Conservation (phyloP, 1,140 invertebrate species). For the Trachymyrmex septentrionalis region DNA sequence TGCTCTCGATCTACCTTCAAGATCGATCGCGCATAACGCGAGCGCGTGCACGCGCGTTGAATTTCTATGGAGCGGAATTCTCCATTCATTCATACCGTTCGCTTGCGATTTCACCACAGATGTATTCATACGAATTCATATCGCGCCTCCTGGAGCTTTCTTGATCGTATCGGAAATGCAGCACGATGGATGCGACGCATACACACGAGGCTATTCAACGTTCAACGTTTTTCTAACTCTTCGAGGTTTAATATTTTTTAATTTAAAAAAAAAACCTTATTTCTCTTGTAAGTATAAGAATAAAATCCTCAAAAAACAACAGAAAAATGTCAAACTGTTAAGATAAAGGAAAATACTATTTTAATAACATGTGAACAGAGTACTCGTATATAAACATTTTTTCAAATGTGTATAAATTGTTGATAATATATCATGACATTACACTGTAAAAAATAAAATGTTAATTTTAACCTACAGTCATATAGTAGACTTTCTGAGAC, state of each 20-base stretch:
- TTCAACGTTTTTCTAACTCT: neutral
- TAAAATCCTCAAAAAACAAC: neutral
- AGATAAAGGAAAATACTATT: neutral
- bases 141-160: conserved; percentile 44
- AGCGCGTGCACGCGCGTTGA: conserved; percentile 33
- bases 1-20: conserved; percentile 39
- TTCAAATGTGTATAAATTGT: neutral
- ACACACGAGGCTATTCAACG: conserved; percentile 29
- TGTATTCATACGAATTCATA: conserved; percentile 64
- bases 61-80: conserved; percentile 50
- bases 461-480: no score
- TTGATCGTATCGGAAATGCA: conserved; percentile 58
- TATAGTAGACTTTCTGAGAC: no score
- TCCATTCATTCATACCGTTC: conserved; percentile 47
- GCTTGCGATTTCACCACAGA: conserved; percentile 56
- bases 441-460: no score
- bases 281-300: no score
- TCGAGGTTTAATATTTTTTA: conserved; percentile 7
- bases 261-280: neutral
- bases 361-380: neutral
- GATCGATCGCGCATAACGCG: conserved; percentile 54
- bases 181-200: conserved; percentile 26
- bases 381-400: neutral
- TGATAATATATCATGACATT: neutral
- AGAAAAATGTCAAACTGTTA: neutral